Evolutionary conservation across 2,888 invertebrate species (phyloP), one percentile per base, ranked within the genome.

Genomic region (Parnassius mnemosyne): DNA sequence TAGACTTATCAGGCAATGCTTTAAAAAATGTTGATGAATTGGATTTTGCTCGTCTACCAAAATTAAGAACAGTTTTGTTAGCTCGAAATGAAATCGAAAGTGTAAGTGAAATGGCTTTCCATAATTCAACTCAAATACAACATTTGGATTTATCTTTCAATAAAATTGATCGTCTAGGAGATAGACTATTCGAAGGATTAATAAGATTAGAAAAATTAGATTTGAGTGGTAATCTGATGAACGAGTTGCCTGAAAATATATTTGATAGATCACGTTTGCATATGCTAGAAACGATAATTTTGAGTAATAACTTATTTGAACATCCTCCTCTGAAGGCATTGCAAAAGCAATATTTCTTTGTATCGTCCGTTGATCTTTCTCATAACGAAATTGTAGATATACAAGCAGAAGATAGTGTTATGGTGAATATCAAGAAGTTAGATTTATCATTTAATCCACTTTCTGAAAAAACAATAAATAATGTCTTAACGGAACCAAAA

Each of bases 101-200:
- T 63, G 93, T 98, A 58, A 96, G 95, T 72, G 97, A 97, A 87
- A 95, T 96, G 93, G 96, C 97, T 12, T 97, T 97, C 85, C 96
- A 97, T 77, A 97, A 97, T 81, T 97, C 97, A 0, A 95, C 97
- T 0, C 97, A 97, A 84, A 90, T 98, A 66, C 97, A 96, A 84
- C 79, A 94, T 43, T 81, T 97, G 64, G 95, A 97, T 83, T 84
- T 97, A 60, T 94, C 96, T 10, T 85, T 93, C 68, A 97, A 97
- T 80, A 93, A 93, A 72, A 88, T 97, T 63, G 96, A 96, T 74
- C 92, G 95, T 60, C 87, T 97, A 52, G 95, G 95, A 43, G 97
- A 97, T 69, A 92, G 96, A 69, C 94, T 96, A 3, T 96, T 97
- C 79, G 96, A 97, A 83, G 97, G 97, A 12, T 84, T 97, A 53